These are phyloP conservation scores for Helicolenus hilgendorfi DNA, from an alignment of 2,797 vertebrate species.

Conservation along the genomic window DNA sequence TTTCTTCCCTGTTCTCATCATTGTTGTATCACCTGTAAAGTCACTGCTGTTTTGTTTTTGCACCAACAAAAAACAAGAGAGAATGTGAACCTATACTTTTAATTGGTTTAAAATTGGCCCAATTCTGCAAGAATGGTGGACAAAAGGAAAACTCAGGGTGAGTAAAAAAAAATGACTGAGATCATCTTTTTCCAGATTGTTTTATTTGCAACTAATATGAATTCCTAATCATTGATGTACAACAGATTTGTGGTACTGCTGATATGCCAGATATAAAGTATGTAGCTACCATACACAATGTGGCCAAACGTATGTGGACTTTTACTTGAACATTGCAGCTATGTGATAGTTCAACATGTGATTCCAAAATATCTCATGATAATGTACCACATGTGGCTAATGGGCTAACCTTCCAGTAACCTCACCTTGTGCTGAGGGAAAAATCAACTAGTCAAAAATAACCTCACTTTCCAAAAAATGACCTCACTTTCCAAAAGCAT, in stretches of 20 bases:
- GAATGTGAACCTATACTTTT: background rate
- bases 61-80: too few relatives aligned
- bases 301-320: background rate
- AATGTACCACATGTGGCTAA: background rate
- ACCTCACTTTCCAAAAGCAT: background rate
- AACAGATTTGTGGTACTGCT: background rate
- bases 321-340: background rate
- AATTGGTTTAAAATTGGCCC: background rate
- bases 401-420: background rate
- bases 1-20: background rate
- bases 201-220: conserved; percentile 7
- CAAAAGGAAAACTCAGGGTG: background rate
- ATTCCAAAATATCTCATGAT: background rate
- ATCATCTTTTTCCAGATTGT: background rate
- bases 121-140: background rate
- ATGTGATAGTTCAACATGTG: background rate
- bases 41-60: too few relatives aligned
- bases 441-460: background rate
- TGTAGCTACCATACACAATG: background rate
- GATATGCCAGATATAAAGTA: background rate
- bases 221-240: background rate
- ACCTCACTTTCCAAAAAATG: background rate
- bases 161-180: background rate
- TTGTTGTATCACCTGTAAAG: too few relatives aligned
- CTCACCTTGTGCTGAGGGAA: background rate